Base-by-base conservation (phyloP, 2,888 invertebrate genomes). In the Drosophila planitibia region DNA sequence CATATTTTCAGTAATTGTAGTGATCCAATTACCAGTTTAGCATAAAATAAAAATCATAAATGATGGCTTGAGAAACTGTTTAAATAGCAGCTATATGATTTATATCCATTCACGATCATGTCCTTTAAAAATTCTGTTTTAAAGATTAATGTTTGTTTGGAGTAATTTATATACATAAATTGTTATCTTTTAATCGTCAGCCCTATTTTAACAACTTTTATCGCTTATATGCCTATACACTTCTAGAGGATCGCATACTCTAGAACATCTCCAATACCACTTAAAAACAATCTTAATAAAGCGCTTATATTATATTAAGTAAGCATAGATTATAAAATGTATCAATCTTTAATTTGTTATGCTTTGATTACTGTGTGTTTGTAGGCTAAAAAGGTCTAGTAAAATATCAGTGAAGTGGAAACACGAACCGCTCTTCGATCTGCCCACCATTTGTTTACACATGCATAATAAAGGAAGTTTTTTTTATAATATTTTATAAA, bases 21-120 rank as follows among this genome's bases (percentile, higher is more conserved):
- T 28, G 37, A 39, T 19, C 28, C 37, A n/a, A 25, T n/a, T 57
- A 30, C 14, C 57, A 57, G 14, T 39, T 39, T n/a, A 9, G 25
- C 41, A 58, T 5, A 35, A n/a, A 37, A 28, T 28, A 55, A 51
- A 35, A 44, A 22, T 10, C 30, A 14, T 37, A 37, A 22, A 41
- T 57, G 44, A 62, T 58, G 2, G 28, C 16, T 57, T 47, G 28
- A 33, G 14, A 64, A 51, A 65, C 49, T 60, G 41, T 55, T 60
- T 49, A n/a, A 62, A 47, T 63, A 76, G 76, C 76, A 76, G 76
- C 76, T 70, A 76, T 76, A 76, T 76, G 75, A 76, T 66, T 59
- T 22, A 65, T 5, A 9, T 32, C 19, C 41, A 35, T 58, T 59
- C 61, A 35, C 35, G n/a, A 65, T 51, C 32, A 60, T n/a, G 16